A percentile compares a stretch with the other conserved stretches of the same genome.
These are phyloP conservation scores for Lepidothrix coronata DNA, from an alignment of 2,113 vertebrate species.

Conservation along the genomic window DNA sequence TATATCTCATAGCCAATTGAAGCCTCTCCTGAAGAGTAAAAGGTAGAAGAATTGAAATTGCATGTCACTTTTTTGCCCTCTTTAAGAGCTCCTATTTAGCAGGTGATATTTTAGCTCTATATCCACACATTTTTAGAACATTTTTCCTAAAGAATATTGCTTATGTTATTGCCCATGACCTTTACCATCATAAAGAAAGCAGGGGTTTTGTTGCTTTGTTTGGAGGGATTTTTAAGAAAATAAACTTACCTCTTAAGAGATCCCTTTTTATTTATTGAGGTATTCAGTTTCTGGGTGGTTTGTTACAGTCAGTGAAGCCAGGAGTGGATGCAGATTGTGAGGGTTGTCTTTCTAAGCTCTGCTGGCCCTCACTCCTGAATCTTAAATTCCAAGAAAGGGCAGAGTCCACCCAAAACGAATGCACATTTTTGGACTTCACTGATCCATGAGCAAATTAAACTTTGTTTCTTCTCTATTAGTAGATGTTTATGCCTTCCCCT, in stretches of 20 bases:
- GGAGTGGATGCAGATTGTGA: neutral
- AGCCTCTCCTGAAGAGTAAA: neutral
- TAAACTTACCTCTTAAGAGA: constrained; percentile 49
- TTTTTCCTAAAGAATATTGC: neutral
- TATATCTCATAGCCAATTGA: neutral
- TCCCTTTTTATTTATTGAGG: neutral
- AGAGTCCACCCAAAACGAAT: constrained; percentile 38
- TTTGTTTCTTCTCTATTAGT: constrained; percentile 48
- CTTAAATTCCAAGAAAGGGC: neutral
- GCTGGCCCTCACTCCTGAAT: neutral
- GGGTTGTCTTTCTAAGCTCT: neutral
- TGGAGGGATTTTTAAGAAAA: neutral
- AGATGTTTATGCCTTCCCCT: neutral
- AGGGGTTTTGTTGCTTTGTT: neutral
- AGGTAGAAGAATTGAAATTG: neutral
- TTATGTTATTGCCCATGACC: neutral
- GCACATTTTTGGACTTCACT: constrained; percentile 18
- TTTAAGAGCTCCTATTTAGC: neutral
- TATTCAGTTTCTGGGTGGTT: neutral
- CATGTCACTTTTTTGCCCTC: neutral
- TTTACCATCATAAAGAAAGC: neutral
- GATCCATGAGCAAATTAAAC: constrained; percentile 63
- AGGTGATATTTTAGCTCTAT: neutral
- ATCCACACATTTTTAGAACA: neutral
- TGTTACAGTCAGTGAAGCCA: neutral